Base-by-base conservation (phyloP, 2,113 vertebrate genomes). In the Ctenodactylus gundi region DNA sequence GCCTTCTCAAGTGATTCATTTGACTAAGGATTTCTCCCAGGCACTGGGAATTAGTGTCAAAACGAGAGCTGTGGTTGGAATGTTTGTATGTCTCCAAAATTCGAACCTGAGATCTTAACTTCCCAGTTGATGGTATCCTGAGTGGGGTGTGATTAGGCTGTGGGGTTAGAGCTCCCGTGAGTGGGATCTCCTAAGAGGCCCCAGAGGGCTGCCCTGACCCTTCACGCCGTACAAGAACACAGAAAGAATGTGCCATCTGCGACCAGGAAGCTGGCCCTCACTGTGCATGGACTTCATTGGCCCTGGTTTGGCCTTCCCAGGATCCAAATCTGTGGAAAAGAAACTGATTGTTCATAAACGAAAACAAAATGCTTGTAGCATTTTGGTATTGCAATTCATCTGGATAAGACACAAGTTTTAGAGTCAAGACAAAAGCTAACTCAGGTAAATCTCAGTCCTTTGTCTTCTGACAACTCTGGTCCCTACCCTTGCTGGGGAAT, bases 1-100 rank as follows among this genome's bases (percentile, higher is more conserved):
- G 44, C 84, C 75, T 87, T 87, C 34, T 23, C 21, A 94, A n/a
- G 85, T 85, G 36, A 73, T 82, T 62, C 29, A 85, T 81, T 90
- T 80, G 60, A 89, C 64, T 73, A 58, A 83, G 17, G 39, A 80
- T 78, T 73, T 90, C 55, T 44, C 46, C 1, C 4, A 80, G 13
- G 51, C 36, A 49, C 25, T 75, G n/a, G 80, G 58, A 88, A 91
- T 36, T 41, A 53, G 77, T 39, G 34, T 64, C 36, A 44, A n/a
- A 75, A 53, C 53, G 53, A 67, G 44, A 25, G 10, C 76, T 65
- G 20, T 49, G 67, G 34, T 31, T 60, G 60, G 76, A 88, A 36
- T 44, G 44, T 60, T 60, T 57, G 36, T 46, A 11, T 76, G 27
- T 58, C 39, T 58, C 31, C n/a, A 29, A 73, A 73, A 57, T 80